Conservation (phyloP, 2,113 vertebrate species). For the Epinephelus cyanopodus region DNA sequence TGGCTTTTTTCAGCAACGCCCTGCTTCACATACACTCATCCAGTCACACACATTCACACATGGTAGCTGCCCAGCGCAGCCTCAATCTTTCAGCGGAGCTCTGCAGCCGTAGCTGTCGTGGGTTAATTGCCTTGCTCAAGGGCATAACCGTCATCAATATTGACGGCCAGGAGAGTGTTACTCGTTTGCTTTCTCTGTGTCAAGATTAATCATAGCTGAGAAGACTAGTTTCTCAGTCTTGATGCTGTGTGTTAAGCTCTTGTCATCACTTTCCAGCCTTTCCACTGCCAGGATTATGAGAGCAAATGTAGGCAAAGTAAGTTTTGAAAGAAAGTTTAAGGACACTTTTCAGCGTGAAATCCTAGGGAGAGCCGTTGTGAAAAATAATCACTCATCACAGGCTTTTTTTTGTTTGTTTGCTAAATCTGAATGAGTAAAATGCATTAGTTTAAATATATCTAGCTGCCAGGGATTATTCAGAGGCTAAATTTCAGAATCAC, state of each 20-base stretch:
- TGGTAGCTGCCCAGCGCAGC: conserved; percentile 36
- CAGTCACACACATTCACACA: conserved; percentile 25
- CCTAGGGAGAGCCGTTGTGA: not conserved
- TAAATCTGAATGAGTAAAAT: conserved; percentile 37
- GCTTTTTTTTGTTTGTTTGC: conserved; percentile 14
- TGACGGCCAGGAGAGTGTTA: conserved; percentile 44
- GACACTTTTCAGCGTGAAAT: conserved; percentile 10
- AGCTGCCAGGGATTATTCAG: conserved; percentile 33
- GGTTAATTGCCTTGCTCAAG: conserved; percentile 52
- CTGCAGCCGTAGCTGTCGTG: not conserved
- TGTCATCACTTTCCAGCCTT: conserved; percentile 20
- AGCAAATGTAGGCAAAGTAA: not conserved
- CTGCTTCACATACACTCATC: conserved; percentile 22
- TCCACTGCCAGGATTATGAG: conserved; percentile 21
- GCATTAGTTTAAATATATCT: conserved; percentile 49
- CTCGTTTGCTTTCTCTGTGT: conserved; percentile 39
- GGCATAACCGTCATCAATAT: conserved; percentile 36
- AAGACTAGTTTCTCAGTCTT: conserved; percentile 39
- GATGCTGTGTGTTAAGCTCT: conserved; percentile 1
- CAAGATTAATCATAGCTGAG: conserved; percentile 37
- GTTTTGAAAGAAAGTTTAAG: not conserved
- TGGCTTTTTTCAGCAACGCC: conserved; percentile 11
- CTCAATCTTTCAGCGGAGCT: conserved; percentile 33
- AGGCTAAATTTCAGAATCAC: conserved; percentile 18
- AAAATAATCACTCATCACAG: not conserved